These are phyloP conservation scores for Passer montanus DNA, from an alignment of 2,113 vertebrate genomes.

Conservation along the genomic window DNA sequence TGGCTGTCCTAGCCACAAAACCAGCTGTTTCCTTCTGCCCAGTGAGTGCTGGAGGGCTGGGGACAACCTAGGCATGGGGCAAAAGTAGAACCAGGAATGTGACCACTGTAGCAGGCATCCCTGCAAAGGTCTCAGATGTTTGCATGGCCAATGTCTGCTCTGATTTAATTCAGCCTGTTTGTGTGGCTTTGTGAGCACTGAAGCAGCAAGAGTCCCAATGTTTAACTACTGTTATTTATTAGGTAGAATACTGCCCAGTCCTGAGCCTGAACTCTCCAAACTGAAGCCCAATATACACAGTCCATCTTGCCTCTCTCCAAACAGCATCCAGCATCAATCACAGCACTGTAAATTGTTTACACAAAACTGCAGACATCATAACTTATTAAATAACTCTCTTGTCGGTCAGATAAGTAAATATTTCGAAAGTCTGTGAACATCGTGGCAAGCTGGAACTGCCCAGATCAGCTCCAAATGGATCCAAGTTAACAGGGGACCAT, in stretches of 20 bases:
- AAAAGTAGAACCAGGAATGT: not conserved
- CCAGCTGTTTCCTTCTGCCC: not conserved
- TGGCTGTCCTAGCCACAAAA: not conserved
- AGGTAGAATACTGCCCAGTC: not conserved
- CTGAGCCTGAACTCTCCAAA: not conserved
- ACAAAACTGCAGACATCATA: conserved; percentile 36
- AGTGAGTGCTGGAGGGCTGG: not conserved
- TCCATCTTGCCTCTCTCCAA: not conserved
- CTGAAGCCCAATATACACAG: not conserved
- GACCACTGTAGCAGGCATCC: rapidly evolving
- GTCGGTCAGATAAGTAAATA: conserved; percentile 55
- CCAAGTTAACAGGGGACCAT: not conserved
- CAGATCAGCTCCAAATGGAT: not conserved
- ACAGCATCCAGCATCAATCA: conserved; percentile 15
- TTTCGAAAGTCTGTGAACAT: not conserved
- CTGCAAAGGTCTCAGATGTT: not conserved
- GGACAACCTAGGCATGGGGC: not conserved
- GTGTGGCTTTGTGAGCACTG: not conserved
- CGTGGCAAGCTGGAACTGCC: not conserved
- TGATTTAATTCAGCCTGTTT: not conserved
- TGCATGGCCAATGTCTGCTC: not conserved
- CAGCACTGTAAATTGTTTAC: conserved; percentile 46
- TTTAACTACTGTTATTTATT: conserved; percentile 42
- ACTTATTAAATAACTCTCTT: conserved; percentile 36
- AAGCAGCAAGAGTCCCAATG: not conserved